These are phyloP conservation scores for Augiades crinisus DNA, from an alignment of 2,888 invertebrate genomes.

Conservation along the genomic window DNA sequence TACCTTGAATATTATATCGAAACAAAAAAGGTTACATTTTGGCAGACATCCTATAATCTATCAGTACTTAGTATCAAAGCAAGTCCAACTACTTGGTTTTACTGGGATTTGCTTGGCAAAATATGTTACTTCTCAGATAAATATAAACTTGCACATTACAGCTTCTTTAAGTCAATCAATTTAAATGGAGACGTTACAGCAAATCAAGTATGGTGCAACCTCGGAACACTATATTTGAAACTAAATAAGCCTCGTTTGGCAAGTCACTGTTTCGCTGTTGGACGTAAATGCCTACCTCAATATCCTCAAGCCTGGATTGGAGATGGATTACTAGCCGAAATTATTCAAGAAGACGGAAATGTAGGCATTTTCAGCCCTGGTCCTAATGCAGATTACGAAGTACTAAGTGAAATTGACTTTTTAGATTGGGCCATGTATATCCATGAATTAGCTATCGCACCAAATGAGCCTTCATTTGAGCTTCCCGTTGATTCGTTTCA, in stretches of 20 bases:
- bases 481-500: constrained; percentile 82
- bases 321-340: background rate
- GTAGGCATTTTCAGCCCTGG: background rate
- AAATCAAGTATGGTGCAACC: constrained; percentile 87
- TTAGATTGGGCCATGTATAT: background rate
- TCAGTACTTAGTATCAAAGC: constrained; percentile 68
- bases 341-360: background rate
- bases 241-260: constrained; percentile 3
- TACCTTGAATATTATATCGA: constrained; percentile 57
- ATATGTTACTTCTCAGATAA: constrained; percentile 85
- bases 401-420: background rate
- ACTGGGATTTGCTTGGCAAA: constrained; percentile 93
- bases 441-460: background rate
- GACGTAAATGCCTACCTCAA: background rate
- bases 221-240: constrained; percentile 83
- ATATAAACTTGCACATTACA: constrained; percentile 90
- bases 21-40: constrained; percentile 46
- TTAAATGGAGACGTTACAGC: constrained; percentile 84
- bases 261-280: background rate
- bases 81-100: constrained; percentile 80
- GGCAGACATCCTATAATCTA: constrained; percentile 77
- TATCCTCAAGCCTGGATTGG: background rate
- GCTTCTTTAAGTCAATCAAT: constrained; percentile 89
- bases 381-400: background rate
- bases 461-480: background rate